Base-by-base conservation (phyloP, 2,113 vertebrate species). In the Bostrychus sinensis region DNA sequence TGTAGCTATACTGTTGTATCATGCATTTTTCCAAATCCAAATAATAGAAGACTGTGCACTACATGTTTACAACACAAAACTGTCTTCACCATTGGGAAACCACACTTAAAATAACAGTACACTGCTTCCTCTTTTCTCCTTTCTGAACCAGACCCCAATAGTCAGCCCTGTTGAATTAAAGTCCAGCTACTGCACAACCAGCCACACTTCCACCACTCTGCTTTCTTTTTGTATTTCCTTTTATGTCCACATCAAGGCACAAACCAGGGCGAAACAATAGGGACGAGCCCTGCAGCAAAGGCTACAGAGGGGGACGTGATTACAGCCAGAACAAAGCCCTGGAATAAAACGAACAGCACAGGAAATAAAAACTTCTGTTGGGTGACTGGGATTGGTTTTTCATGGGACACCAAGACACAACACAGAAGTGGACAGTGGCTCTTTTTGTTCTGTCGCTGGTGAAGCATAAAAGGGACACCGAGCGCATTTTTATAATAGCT, bases 321-420 rank as follows among this genome's bases (percentile, higher is more conserved):
- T 66, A 72, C 60, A 38, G 86, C 85, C 82, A 82, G 71, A 77
- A 82, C 73, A 88, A 81, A 87, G 75, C 60, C 82, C n/a, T 59
- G 67, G 81, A 76, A 81, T 89, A 86, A 88, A 88, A 89, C 77
- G 68, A 82, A 83, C 69, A 86, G 79, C 77, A 74, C 75, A 80
- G 66, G 83, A 83, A 88, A 90, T 89, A 88, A 89, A 90, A 79
- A 84, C 79, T 68, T 85, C 77, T 66, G 68, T 65, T 63, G 76
- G 69, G 77, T 62, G 75, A 81, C 71, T 71, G 69, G 72, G 61
- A 66, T 80, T 54, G 62, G 38, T 66, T 60, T 56, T 13, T 71
- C 56, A 83, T 77, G 75, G 78, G 64, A 77, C 78, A 77, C 50
- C n/a, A n/a, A n/a, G n/a, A n/a, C n/a, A n/a, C n/a, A n/a, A n/a